phyloP scores from a whole-genome alignment of 2,888 invertebrate species.

The Lycia hirtaria region DNA sequence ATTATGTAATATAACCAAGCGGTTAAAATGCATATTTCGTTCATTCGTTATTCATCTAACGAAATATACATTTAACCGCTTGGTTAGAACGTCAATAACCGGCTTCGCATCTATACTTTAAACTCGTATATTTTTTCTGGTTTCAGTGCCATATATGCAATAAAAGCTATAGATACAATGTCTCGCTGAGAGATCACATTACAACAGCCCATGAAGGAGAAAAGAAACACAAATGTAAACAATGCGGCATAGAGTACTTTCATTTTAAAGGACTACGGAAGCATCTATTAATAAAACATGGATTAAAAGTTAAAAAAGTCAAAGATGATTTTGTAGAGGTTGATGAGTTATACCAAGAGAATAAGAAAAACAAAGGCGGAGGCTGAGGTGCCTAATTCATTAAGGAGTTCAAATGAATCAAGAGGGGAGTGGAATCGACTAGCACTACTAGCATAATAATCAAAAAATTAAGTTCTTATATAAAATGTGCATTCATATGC shows the following conservation, averaged over 20 bases:
- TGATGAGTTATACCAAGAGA: no score
- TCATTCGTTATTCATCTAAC: no score
- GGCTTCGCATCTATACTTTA: not conserved
- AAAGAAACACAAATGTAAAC: slow-evolving; percentile 55
- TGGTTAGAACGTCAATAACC: no score
- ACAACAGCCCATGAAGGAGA: slow-evolving; percentile 64
- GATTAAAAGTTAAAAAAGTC: not conserved
- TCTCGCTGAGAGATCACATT: slow-evolving; percentile 70
- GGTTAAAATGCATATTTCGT: no score
- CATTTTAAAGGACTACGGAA: slow-evolving; percentile 35
- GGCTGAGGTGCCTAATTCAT: not conserved
- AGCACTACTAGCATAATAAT: no score
- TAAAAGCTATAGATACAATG: slow-evolving; percentile 74
- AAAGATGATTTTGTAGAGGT: not conserved
- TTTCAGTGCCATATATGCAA: slow-evolving; percentile 72
- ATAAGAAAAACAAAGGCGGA: not conserved
- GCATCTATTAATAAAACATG: slow-evolving; percentile 9
- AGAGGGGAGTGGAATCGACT: no score
- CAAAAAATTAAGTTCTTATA: no score
- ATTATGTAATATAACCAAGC: no score
- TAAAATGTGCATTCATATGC: no score
- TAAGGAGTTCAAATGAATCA: no score
- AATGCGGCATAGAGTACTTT: slow-evolving; percentile 67
- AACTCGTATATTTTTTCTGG: not conserved
- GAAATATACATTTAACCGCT: no score